These are phyloP conservation scores for Crossaster papposus DNA, from an alignment of 53 echinoderm and acorn worm genomes.

Conservation along the genomic window DNA sequence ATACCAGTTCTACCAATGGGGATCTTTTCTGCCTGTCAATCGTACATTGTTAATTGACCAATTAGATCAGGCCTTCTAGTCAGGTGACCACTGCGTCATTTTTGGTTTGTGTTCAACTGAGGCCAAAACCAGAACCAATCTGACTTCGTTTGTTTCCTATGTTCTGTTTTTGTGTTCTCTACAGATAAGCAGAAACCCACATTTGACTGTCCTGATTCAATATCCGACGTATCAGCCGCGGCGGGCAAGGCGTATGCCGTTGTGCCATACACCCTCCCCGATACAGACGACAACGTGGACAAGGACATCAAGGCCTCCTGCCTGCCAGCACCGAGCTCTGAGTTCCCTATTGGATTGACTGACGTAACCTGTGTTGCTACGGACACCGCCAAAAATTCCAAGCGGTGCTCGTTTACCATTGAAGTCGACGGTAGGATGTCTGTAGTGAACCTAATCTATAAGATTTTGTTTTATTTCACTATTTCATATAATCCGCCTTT, in stretches of 20 bases:
- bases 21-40: no score
- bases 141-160: no score
- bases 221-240: background rate
- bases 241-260: background rate
- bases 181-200: background rate
- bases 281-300: background rate
- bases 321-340: background rate
- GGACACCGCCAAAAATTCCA: background rate
- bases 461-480: background rate
- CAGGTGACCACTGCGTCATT: no score
- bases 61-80: no score
- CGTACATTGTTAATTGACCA: no score
- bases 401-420: background rate
- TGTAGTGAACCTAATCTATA: background rate
- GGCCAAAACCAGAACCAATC: no score
- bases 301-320: background rate
- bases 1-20: no score
- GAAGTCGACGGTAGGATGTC: background rate
- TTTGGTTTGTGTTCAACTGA: no score
- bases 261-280: background rate
- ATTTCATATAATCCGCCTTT: background rate
- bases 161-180: background rate
- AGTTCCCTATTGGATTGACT: background rate
- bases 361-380: background rate
- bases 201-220: background rate